phyloP scores from a whole-genome alignment of 1,140 invertebrate species.

The Rhagoletis zephyria region DNA sequence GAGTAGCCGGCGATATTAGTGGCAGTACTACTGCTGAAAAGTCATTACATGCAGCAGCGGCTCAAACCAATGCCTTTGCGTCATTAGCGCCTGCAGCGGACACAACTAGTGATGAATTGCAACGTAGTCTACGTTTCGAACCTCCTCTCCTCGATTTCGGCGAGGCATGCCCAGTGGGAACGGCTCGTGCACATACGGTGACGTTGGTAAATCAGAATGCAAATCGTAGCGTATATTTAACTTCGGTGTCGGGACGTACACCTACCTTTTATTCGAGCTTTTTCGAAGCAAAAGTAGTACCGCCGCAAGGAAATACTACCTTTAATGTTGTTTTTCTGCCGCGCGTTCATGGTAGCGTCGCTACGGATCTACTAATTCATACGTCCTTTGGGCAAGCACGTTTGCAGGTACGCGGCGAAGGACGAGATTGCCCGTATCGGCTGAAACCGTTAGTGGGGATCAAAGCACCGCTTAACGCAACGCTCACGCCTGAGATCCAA shows the following conservation, averaged over 20 bases:
- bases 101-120: constrained; percentile 59
- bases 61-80: not conserved
- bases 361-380: constrained; percentile 92
- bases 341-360: constrained; percentile 88
- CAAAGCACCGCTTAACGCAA: constrained; percentile 92
- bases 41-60: constrained; percentile 55
- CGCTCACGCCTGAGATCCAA: constrained; percentile 90
- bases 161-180: constrained; percentile 82
- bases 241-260: constrained; percentile 89
- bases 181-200: constrained; percentile 86
- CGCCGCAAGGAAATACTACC: constrained; percentile 91
- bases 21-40: constrained; percentile 57
- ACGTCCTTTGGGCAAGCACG: constrained; percentile 91
- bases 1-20: constrained; percentile 12
- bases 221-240: constrained; percentile 83
- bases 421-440: constrained; percentile 89
- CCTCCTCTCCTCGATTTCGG: constrained; percentile 70
- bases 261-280: constrained; percentile 93
- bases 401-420: constrained; percentile 84
- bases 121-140: constrained; percentile 65
- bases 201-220: constrained; percentile 85
- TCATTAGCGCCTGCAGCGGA: not conserved
- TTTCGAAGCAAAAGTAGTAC: constrained; percentile 92
- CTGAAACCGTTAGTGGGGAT: constrained; percentile 90
- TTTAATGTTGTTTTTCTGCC: constrained; percentile 97